Evolutionary conservation across 2,888 invertebrate genomes (phyloP).

Genomic region (Allacma fusca): DNA sequence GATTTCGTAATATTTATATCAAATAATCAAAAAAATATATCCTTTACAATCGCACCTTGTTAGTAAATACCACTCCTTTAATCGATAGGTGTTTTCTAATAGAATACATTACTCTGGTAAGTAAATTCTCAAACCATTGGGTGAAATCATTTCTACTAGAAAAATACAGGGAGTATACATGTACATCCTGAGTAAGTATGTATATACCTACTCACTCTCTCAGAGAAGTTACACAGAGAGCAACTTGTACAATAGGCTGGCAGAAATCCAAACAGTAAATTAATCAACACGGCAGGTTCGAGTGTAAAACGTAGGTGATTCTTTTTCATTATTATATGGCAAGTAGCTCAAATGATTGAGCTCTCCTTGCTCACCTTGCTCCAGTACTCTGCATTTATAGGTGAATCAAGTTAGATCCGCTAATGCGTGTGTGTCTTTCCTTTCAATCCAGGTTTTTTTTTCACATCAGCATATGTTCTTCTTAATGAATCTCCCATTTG

Average conservation of each 20-base stretch:
- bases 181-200: too few relatives aligned
- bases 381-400: conserved; percentile 23
- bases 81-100: not conserved
- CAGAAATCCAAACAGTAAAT: conserved; percentile 23
- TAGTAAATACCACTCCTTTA: not conserved
- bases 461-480: not conserved
- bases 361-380: conserved; percentile 27
- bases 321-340: conserved; percentile 17
- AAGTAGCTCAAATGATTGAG: conserved; percentile 16
- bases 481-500: not conserved
- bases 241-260: conserved; percentile 2
- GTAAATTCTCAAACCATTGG: not conserved
- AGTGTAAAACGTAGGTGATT: conserved; percentile 16
- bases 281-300: not conserved
- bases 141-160: conserved; percentile 3
- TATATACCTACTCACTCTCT: too few relatives aligned
- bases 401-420: conserved; percentile 8
- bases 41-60: conserved; percentile 3
- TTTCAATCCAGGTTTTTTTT: not conserved
- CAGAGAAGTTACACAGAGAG: not conserved
- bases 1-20: conserved; percentile 8
- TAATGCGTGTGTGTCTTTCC: conserved; percentile 4
- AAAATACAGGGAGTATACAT: not conserved
- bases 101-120: too few relatives aligned
- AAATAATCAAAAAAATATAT: not conserved